phyloP scores from a whole-genome alignment of 1,140 invertebrate species.

The Physella acuta region DNA sequence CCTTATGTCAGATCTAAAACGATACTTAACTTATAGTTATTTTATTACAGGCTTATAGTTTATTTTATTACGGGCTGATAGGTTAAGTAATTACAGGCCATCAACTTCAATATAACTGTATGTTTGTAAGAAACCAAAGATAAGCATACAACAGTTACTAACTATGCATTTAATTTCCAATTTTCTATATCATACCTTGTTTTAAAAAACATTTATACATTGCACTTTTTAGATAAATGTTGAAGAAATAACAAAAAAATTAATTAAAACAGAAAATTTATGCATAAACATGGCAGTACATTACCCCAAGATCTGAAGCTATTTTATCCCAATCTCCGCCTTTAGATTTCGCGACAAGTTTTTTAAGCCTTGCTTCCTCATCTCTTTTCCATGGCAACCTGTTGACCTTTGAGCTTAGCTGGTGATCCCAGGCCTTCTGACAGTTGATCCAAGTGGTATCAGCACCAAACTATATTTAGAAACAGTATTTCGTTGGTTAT shows the following conservation, averaged over 20 bases:
- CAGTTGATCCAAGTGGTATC: constrained; percentile 39
- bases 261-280: not conserved
- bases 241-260: not conserved
- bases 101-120: no score
- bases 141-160: no score
- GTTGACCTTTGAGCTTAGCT: constrained; percentile 50
- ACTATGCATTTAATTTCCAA: no score
- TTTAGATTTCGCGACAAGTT: constrained; percentile 40
- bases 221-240: not conserved
- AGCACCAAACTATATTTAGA: constrained; percentile 43
- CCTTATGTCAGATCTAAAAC: no score
- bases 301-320: constrained; percentile 50
- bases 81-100: no score
- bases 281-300: no score
- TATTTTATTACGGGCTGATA: no score
- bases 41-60: no score
- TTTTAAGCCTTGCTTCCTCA: constrained; percentile 45
- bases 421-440: constrained; percentile 51
- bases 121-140: no score
- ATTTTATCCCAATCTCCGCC: constrained; percentile 48
- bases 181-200: no score
- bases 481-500: not conserved
- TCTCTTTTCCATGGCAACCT: constrained; percentile 37
- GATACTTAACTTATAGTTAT: no score
- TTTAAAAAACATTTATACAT: no score